A percentile compares a stretch with the other conserved stretches of the same genome.
Conservation (phyloP, 2,888 invertebrate genomes). For the Pinctada fucata region DNA sequence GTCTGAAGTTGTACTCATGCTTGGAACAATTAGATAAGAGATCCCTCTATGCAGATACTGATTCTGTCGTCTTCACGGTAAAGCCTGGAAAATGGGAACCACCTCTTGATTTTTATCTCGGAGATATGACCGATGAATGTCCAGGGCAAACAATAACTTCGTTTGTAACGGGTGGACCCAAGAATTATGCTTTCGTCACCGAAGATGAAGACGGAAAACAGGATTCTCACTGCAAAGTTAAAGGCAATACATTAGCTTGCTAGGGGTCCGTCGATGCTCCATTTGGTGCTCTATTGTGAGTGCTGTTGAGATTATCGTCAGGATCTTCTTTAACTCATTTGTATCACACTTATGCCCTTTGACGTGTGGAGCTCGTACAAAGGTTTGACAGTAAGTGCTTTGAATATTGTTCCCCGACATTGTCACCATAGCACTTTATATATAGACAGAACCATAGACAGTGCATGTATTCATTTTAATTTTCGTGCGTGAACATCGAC, state of each 20-base stretch:
- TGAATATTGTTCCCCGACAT: too few relatives aligned
- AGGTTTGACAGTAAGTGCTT: too few relatives aligned
- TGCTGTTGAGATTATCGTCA: too few relatives aligned
- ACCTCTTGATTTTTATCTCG: constrained; percentile 64
- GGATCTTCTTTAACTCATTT: too few relatives aligned
- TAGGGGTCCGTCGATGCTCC: not conserved
- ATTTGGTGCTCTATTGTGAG: too few relatives aligned
- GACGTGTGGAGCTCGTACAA: too few relatives aligned
- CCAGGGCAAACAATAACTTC: constrained; percentile 31
- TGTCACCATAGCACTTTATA: too few relatives aligned
- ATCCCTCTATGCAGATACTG: constrained; percentile 43
- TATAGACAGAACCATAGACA: too few relatives aligned
- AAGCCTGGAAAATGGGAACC: constrained; percentile 43
- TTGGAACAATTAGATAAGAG: constrained; percentile 25
- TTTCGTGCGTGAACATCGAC: too few relatives aligned
- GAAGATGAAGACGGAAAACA: not conserved
- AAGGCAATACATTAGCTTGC: constrained; percentile 29
- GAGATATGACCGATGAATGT: constrained; percentile 73
- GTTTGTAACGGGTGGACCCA: constrained; percentile 41
- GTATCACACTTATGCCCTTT: too few relatives aligned
- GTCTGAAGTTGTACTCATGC: constrained; percentile 45
- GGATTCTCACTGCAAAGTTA: constrained; percentile 33
- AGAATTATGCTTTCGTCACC: constrained; percentile 37
- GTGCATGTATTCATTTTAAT: too few relatives aligned
- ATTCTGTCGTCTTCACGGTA: constrained; percentile 42